Evolutionary conservation across 1,140 invertebrate genomes (phyloP), one percentile per base, ranked within the genome.

Genomic region (Drosophila virilis): DNA sequence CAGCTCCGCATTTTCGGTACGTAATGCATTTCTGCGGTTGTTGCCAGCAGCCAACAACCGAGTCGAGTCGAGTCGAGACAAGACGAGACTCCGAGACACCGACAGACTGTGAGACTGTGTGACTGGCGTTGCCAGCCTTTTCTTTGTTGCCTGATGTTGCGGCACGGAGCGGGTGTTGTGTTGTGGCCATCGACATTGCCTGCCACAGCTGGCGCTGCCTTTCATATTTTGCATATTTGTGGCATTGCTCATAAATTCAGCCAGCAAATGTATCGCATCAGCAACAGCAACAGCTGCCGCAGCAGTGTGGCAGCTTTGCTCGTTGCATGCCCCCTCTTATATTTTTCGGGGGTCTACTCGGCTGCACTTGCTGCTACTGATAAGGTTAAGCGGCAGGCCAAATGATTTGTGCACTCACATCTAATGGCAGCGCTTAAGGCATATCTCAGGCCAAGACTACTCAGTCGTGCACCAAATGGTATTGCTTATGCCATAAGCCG

Each of bases 1-100:
- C 57, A 52, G 46, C 55, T 65, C 50, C 52, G 55, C 59, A 64
- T 55, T 50, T 73, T 43, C 32, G 61, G 43, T 59, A 65, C 61
- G 51, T 80, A 88, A 88, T 88, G 80, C 84, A 84, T 89, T 89
- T 84, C 66, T 89, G 84, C 80, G 84, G 84, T 89, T 77, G 59
- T 54, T 50, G 65, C 71, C 62, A 54, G 13, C 17, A 40, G 50
- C 50, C 65, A 45, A 43, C 33, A 52, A 40, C 8, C 48, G 46
- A 51, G 62, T 33, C 38, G 12, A 60, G n/a, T 15, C 32, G 4
- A 42, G 57, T 10, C 58, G 40, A 7, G 10, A 42, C 59, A 10
- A 37, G 50, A 10, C 28, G 28, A 43, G 7, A 35, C 6, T 9
- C 4, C 15, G 15, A n/a, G 40, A 15, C 48, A 15, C 33, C 12